Percentiles rank a stretch among this genome's conserved stretches.
These are phyloP conservation scores for Amaurobius ferox DNA, from an alignment of 2,888 invertebrate species.

Conservation along the genomic window DNA sequence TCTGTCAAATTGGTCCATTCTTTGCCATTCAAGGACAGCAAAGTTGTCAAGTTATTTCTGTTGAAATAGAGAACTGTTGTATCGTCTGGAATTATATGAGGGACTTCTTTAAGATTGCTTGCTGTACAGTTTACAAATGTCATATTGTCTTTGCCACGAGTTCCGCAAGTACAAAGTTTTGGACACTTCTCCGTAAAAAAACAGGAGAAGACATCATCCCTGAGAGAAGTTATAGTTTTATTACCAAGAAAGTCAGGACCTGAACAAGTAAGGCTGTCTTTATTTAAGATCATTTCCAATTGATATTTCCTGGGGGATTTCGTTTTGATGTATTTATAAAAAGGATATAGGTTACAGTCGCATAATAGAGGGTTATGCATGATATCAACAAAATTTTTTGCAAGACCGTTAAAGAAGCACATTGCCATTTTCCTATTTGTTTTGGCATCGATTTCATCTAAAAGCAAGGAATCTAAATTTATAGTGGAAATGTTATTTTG, in stretches of 20 bases:
- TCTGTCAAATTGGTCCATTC: constrained; percentile 51
- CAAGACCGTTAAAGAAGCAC: constrained; percentile 46
- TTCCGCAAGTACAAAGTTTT: constrained; percentile 38
- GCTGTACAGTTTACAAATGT: constrained; percentile 59
- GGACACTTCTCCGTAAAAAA: constrained; percentile 30
- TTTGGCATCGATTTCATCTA: constrained; percentile 12
- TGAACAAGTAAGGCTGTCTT: constrained; percentile 18
- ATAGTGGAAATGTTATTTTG: constrained; percentile 43
- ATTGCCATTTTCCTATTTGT: constrained; percentile 4
- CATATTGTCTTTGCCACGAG: constrained; percentile 41
- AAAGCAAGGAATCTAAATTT: not conserved
- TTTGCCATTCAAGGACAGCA: not conserved
- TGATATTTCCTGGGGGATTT: not conserved
- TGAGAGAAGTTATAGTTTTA: not conserved
- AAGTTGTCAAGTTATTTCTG: constrained; percentile 16
- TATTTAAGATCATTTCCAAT: constrained; percentile 25
- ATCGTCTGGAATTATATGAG: constrained; percentile 2
- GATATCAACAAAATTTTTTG: constrained; percentile 49
- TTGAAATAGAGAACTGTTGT: constrained; percentile 54
- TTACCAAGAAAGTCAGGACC: constrained; percentile 10
- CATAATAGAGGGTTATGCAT: constrained; percentile 56
- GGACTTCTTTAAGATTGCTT: not conserved
- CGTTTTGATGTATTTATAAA: constrained; percentile 47
- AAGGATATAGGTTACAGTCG: constrained; percentile 66
- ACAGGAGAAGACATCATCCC: constrained; percentile 37